phyloP scores from a whole-genome alignment of 2,888 invertebrate species.

The Slavum lentiscoides region DNA sequence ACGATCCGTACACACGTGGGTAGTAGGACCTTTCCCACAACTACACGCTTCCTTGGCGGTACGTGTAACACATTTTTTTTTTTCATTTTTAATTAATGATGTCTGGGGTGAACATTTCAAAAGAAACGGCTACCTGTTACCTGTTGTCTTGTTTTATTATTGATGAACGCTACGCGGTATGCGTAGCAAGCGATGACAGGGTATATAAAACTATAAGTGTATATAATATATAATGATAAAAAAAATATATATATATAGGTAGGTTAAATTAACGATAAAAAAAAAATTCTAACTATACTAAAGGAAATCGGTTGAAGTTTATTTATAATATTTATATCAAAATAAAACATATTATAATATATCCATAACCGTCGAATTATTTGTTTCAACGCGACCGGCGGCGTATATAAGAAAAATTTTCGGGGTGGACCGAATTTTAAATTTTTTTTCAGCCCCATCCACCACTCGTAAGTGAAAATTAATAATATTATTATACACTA shows the following conservation, averaged over 20 bases:
- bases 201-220: slow-evolving; percentile 1
- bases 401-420: too few species aligned
- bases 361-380: too few species aligned
- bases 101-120: slow-evolving; percentile 36
- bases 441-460: too few species aligned
- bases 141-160: slow-evolving; percentile 42
- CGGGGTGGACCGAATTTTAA: too few species aligned
- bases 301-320: not conserved
- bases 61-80: slow-evolving; percentile 36
- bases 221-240: not conserved
- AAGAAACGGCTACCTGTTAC: slow-evolving; percentile 50
- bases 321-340: not conserved
- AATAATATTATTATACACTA: too few species aligned
- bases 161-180: slow-evolving; percentile 30
- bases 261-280: slow-evolving; percentile 16
- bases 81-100: slow-evolving; percentile 49
- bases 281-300: not conserved
- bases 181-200: slow-evolving; percentile 14
- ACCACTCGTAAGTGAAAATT: too few species aligned
- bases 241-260: slow-evolving; percentile 1
- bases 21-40: slow-evolving; percentile 47
- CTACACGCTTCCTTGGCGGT: slow-evolving; percentile 35
- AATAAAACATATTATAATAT: too few species aligned
- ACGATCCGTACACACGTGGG: not conserved
- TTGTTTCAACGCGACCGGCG: too few species aligned